A percentile compares a stretch with the other conserved stretches of the same genome.
Conservation (phyloP, 2,888 invertebrate genomes). For the Drepana falcataria region DNA sequence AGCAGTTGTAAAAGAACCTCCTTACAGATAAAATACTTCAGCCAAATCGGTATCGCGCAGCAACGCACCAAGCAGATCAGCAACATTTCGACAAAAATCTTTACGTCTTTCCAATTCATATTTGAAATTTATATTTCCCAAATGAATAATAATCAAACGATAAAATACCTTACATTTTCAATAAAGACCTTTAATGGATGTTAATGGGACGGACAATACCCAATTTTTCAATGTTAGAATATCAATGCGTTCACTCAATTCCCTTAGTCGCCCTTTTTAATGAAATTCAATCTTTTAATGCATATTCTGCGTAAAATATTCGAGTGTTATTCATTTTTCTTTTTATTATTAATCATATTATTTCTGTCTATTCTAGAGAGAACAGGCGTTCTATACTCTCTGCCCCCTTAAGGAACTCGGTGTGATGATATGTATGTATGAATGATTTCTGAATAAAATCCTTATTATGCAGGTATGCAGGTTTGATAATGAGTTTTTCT, state of each 20-base stretch:
- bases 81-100: too few relatives aligned
- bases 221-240: constrained; percentile 1
- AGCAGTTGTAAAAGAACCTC: too few relatives aligned
- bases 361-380: background rate
- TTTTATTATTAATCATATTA: background rate
- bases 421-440: too few relatives aligned
- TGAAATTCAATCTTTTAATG: background rate
- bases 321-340: background rate
- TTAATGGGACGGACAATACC: background rate
- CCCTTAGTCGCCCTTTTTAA: background rate
- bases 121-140: background rate
- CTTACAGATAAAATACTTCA: too few relatives aligned
- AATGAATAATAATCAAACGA: background rate
- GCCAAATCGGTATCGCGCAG: too few relatives aligned
- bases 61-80: too few relatives aligned
- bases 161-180: background rate
- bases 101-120: too few relatives aligned
- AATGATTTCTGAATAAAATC: too few relatives aligned
- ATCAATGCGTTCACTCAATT: background rate
- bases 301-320: background rate
- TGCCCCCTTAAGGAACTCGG: too few relatives aligned
- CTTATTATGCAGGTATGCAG: too few relatives aligned
- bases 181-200: background rate
- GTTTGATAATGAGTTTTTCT: too few relatives aligned
- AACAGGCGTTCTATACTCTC: too few relatives aligned